Evolutionary conservation across 1,140 invertebrate species (phyloP), one percentile per base, ranked within the genome.

Genomic region (Micrasema minimum): DNA sequence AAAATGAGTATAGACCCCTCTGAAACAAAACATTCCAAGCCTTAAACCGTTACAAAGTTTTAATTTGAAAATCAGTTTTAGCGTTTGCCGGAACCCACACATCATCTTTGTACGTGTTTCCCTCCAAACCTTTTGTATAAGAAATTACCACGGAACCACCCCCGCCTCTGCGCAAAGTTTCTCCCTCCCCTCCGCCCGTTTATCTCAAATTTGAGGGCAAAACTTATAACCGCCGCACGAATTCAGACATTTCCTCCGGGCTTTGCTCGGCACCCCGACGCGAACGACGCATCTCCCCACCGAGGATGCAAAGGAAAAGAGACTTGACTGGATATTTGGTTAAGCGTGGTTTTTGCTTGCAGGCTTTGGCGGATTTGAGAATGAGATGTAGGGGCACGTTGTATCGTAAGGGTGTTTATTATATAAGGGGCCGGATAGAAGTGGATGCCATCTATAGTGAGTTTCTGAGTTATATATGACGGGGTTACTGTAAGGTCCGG

Each of bases 391-490:
- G 53, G 50, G 50, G 53, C 55, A 53, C 38, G 70, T 50, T 68
- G 71, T 72, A 72, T 72, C 66, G 66, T 55, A 43, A 62, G 53
- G 65, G 72, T 75, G 72, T 75, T 75, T 75, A 75, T 75, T 75
- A 75, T 75, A 71, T 71, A 70, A 75, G 69, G 72, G 72, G 65
- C 72, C 72, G 72, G 72, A 75, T 43, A 48, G 65, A 31, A 61
- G 45, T 67, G 61, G 66, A 45, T 31, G 72, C 64, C 70, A 59
- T 68, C 37, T 46, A 72, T 55, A 62, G 71, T 10, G 38, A 69
- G 61, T 59, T 73, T 31, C 51, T 71, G 72, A 75, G 72, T 75
- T 71, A 75, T 75, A 75, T 75, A 75, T 75, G 66, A 46, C 71
- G 53, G 50, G 67, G 38, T 35, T 35, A 53, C 50, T 53, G 18